Evolutionary conservation across 1,140 invertebrate species (phyloP), one percentile per base, ranked within the genome.

Genomic region (Brachionus asplanchnoidis): DNA sequence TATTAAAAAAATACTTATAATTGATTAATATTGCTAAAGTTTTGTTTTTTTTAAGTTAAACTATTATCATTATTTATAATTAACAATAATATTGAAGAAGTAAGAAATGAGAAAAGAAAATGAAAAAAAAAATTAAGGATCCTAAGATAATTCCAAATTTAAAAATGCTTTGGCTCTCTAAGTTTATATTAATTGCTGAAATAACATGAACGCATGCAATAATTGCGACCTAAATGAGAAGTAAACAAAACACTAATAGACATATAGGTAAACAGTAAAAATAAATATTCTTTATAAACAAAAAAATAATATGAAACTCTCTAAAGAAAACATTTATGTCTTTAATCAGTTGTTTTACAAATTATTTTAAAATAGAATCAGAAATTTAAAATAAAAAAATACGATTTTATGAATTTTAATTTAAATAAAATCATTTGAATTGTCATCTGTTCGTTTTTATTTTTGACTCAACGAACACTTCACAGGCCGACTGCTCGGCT

Each of bases 1-100:
- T 73, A 73, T 73, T 73, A 73, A 73, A 73, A 73, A 73, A 73
- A 73, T 73, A 73, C 68, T 73, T 73, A 73, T 73, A 73, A 73
- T 73, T 73, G 40, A 73, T 73, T 73, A 73, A 73, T 20, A 42
- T 73, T 68, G 32, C 32, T 68, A 32, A 68, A 68, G 26, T 73
- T 73, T 28, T 68, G 65, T 73, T 73, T 73, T 73, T 20, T 73
- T 40, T 42, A 42, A 73, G 66, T 68, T 73, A 73, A 73, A 73
- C 32, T 73, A 73, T 73, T 73, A 73, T 73, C 68, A 73, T 73
- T 73, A 73, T 73, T 73, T 73, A 73, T 73, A 73, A 73, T 73
- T 73, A 73, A 73, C 68, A 73, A 73, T 73, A 73, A 73, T 73
- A 42, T 73, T 40, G 28, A 40, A 20, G n/a, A 73, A 40, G 32